phyloP scores from a whole-genome alignment of 2,113 vertebrate genomes.

The Forbesichthys papilliferus region DNA sequence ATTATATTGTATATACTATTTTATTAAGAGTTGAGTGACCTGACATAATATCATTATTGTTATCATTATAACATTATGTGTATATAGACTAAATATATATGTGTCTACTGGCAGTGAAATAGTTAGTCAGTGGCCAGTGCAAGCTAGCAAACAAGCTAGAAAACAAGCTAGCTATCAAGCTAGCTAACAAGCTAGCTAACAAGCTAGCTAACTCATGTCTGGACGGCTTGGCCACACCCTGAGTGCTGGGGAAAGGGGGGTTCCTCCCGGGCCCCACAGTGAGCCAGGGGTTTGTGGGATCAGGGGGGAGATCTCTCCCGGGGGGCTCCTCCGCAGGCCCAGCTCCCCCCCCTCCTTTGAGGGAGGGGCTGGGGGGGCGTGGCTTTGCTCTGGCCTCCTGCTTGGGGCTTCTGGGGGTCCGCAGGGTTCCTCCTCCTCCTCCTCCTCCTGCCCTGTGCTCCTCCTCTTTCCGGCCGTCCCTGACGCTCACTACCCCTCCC shows the following conservation, averaged over 20 bases:
- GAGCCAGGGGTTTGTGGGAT: conserved; percentile 18
- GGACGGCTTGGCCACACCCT: background rate
- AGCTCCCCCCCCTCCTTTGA: conserved; percentile 1
- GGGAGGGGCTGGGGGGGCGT: background rate
- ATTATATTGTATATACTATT: no score
- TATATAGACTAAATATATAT: no score
- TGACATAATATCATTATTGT: no score
- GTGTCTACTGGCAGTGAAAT: no score
- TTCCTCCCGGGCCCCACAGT: accelerated
- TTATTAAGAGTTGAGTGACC: no score
- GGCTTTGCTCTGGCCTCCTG: background rate
- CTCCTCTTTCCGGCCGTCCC: background rate
- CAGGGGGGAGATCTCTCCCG: background rate
- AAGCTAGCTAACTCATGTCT: conserved; percentile 22
- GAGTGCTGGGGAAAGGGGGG: conserved; percentile 1
- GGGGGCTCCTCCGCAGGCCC: background rate
- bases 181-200: no score
- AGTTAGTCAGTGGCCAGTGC: no score
- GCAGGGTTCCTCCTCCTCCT: background rate
- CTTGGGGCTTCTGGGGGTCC: background rate
- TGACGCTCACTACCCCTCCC: background rate
- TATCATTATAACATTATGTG: no score
- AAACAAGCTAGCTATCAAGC: no score
- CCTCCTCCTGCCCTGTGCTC: background rate
- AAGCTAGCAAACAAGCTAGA: no score